Evolutionary conservation across 1,140 invertebrate genomes (phyloP).

Genomic region (Caerostris darwini): DNA sequence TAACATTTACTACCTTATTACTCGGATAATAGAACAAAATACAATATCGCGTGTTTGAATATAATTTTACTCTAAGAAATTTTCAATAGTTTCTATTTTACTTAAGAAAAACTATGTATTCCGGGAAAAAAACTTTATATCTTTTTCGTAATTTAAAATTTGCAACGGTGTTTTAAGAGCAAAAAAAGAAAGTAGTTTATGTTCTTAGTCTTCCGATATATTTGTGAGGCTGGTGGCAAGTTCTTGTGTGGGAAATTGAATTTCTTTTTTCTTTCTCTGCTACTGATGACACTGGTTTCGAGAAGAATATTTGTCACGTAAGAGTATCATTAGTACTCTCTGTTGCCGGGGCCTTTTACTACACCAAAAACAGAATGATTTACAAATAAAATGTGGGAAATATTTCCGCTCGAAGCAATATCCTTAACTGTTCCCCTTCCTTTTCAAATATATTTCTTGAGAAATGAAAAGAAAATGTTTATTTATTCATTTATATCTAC

Average conservation of each 20-base stretch:
- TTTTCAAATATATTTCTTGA: background rate
- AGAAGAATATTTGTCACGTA: slow-evolving; percentile 4
- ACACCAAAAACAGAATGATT: background rate
- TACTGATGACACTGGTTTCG: slow-evolving; percentile 17
- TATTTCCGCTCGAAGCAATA: background rate
- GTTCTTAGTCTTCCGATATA: background rate
- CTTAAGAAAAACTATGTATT: background rate
- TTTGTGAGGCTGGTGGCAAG: background rate
- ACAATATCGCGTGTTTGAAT: background rate
- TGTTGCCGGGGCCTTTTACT: background rate
- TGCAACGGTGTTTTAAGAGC: background rate
- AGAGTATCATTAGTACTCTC: slow-evolving; percentile 39
- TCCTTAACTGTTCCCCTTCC: background rate
- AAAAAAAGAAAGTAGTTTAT: background rate
- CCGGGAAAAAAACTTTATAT: background rate
- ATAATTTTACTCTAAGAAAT: background rate
- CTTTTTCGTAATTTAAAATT: slow-evolving; percentile 10
- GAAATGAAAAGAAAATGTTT: background rate
- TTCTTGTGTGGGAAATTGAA: slow-evolving; percentile 19
- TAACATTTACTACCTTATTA: too few species aligned
- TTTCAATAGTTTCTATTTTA: slow-evolving; percentile 36
- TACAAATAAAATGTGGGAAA: background rate
- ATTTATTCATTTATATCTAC: too few species aligned
- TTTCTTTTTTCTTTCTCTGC: slow-evolving; percentile 1
- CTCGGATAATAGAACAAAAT: too few species aligned